Evolutionary conservation across 2,113 vertebrate species (phyloP).

Genomic region (Tursiops truncatus): DNA sequence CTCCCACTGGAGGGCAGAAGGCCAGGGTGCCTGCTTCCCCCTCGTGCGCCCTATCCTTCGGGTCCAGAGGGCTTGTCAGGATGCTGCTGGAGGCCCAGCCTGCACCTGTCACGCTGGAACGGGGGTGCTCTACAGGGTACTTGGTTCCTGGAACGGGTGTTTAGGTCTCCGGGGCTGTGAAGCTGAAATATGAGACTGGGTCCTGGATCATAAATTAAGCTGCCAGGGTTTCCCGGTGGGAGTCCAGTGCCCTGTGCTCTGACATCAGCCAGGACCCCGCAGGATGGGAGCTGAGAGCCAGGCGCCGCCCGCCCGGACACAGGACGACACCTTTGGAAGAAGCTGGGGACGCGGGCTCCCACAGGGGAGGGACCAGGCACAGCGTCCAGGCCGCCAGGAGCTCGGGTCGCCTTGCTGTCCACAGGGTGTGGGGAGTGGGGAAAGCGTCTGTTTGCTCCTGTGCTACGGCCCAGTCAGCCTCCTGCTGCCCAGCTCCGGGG

Average conservation of each 20-base stretch:
- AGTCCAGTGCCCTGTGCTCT: fast-evolving
- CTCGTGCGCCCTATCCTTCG: fast-evolving
- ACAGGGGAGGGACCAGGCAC: too few relatives aligned
- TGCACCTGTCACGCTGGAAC: too few relatives aligned
- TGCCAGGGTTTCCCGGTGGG: not conserved
- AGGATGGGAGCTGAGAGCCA: not conserved
- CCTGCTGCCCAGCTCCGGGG: too few relatives aligned
- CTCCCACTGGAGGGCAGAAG: fast-evolving
- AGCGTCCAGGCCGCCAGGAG: not conserved
- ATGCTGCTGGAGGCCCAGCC: not conserved
- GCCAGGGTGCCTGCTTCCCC: fast-evolving
- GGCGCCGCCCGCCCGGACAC: fast-evolving
- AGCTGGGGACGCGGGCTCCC: too few relatives aligned
- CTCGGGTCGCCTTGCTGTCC: not conserved
- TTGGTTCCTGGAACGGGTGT: not conserved
- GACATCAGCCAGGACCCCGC: fast-evolving
- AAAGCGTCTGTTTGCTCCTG: not conserved
- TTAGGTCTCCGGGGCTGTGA: not conserved
- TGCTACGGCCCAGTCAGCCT: not conserved
- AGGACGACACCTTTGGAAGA: not conserved
- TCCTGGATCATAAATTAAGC: not conserved
- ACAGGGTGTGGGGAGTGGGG: not conserved
- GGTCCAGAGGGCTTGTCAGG: not conserved
- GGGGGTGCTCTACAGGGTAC: fast-evolving
- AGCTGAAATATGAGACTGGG: not conserved